Percentiles rank a stretch among this genome's conserved stretches.
Evolutionary conservation across 2,888 invertebrate species (phyloP).

Genomic region (Melanargia galathea): DNA sequence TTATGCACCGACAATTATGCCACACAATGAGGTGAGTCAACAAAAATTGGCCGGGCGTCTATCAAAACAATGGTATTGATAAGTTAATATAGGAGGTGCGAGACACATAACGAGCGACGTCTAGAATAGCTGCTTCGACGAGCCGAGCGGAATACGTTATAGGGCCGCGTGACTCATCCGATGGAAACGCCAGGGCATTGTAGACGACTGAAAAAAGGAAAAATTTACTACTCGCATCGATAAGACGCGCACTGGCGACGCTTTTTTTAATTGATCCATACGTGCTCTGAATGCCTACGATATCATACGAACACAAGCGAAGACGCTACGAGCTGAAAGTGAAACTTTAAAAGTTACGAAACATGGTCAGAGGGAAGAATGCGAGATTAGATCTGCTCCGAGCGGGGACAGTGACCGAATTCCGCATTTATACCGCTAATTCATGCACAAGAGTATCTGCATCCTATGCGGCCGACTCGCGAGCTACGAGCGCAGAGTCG

Average conservation of each 20-base stretch:
- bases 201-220: conserved; percentile 37
- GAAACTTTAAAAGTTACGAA: conserved; percentile 75
- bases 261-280: conserved; percentile 53
- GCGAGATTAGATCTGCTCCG: conserved; percentile 69
- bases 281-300: conserved; percentile 58
- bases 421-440: conserved; percentile 78
- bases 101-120: conserved; percentile 70
- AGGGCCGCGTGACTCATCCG: conserved; percentile 61
- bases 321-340: conserved; percentile 56
- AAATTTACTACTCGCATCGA: conserved; percentile 64
- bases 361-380: conserved; percentile 53
- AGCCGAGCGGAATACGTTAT: conserved; percentile 67
- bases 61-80: conserved; percentile 83
- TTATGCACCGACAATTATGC: conserved; percentile 78
- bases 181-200: conserved; percentile 46
- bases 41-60: conserved; percentile 76
- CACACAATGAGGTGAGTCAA: conserved; percentile 79
- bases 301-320: conserved; percentile 44
- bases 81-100: conserved; percentile 79
- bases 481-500: conserved; percentile 50
- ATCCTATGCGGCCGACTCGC: conserved; percentile 48
- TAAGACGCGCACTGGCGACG: conserved; percentile 54
- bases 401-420: conserved; percentile 78
- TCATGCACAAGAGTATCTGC: conserved; percentile 74
- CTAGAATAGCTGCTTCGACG: conserved; percentile 59